A percentile compares a stretch with the other conserved stretches of the same genome.
Conservation (phyloP, 2,888 invertebrate genomes). For the Lathronympha strigana region DNA sequence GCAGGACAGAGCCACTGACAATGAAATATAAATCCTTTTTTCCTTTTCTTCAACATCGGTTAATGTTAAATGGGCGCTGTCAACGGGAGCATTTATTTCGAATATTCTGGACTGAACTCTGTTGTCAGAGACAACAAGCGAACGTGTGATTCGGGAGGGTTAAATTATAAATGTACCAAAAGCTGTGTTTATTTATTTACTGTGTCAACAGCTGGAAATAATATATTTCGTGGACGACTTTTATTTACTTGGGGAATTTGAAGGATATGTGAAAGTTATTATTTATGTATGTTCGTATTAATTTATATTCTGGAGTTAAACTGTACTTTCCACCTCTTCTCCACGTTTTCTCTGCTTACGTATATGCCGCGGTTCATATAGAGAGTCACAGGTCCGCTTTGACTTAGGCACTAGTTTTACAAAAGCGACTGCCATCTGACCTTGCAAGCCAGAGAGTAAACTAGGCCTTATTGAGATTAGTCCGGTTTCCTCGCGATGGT, state of each 20-base stretch:
- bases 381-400: too few species aligned
- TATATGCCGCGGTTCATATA: too few species aligned
- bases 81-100: constrained; percentile 11
- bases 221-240: constrained; percentile 15
- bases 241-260: constrained; percentile 16
- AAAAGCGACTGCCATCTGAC: too few species aligned
- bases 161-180: constrained; percentile 31
- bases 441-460: too few species aligned
- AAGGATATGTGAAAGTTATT: constrained; percentile 1
- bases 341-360: too few species aligned
- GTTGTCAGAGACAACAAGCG: constrained; percentile 34
- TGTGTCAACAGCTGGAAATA: constrained; percentile 31
- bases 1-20: too few species aligned
- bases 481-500: too few species aligned
- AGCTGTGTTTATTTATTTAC: constrained; percentile 35
- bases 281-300: not conserved
- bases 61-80: not conserved
- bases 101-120: constrained; percentile 17
- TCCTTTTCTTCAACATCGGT: not conserved
- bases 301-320: not conserved
- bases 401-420: too few species aligned
- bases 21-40: not conserved
- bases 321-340: not conserved
- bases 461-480: too few species aligned
- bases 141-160: constrained; percentile 26